Evolutionary conservation across 2,888 invertebrate species (phyloP).

Genomic region (Crossocerus cetratus): DNA sequence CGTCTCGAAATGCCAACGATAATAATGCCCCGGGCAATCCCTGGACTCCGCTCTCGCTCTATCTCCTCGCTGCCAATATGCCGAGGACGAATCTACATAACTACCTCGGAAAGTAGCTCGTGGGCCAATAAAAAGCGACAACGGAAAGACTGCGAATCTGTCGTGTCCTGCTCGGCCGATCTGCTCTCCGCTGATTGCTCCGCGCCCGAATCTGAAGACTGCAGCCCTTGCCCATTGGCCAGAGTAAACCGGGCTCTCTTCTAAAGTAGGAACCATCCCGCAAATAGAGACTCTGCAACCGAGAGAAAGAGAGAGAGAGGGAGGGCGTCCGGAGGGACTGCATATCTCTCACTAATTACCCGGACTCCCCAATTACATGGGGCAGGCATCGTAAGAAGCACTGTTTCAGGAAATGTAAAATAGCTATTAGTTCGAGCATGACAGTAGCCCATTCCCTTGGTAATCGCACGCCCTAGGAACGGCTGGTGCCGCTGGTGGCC

Average conservation of each 20-base stretch:
- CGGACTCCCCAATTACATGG: too few relatives aligned
- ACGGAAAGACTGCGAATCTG: conserved; percentile 50
- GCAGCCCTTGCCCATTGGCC: conserved; percentile 31
- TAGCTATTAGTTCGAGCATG: too few relatives aligned
- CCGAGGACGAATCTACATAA: conserved; percentile 72
- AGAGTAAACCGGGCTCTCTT: conserved; percentile 22
- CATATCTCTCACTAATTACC: too few relatives aligned
- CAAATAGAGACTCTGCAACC: too few relatives aligned
- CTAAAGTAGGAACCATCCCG: too few relatives aligned
- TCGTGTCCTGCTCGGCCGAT: conserved; percentile 52
- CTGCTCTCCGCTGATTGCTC: conserved; percentile 41
- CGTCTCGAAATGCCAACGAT: conserved; percentile 61
- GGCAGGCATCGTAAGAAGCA: background rate
- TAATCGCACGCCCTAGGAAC: too few relatives aligned
- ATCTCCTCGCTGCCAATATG: conserved; percentile 73
- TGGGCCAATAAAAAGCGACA: conserved; percentile 67
- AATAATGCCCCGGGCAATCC: conserved; percentile 66
- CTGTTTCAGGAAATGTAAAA: background rate
- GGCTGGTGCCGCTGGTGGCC: background rate
- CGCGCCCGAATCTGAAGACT: conserved; percentile 39
- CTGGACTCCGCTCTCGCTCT: conserved; percentile 34
- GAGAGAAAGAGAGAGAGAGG: background rate
- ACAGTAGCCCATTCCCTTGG: too few relatives aligned
- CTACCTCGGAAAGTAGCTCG: conserved; percentile 68
- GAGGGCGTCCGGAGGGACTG: background rate